phyloP scores from a whole-genome alignment of 1,140 invertebrate species.

The Tetraneura akinire region DNA sequence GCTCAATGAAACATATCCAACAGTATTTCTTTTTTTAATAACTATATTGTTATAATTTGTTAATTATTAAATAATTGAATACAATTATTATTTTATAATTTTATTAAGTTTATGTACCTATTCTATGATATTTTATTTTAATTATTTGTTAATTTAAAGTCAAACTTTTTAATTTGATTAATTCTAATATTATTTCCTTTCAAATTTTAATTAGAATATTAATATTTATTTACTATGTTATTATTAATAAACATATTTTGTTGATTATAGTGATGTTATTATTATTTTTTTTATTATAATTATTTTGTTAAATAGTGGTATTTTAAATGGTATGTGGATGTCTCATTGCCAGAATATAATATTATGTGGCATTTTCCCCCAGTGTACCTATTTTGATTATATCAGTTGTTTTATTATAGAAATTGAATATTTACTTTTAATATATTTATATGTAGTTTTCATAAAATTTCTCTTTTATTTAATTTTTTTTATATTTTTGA shows the following conservation, averaged over 20 bases:
- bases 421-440: too few relatives aligned
- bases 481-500: too few relatives aligned
- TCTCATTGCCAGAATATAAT: too few relatives aligned
- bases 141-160: slow-evolving; percentile 36
- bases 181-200: slow-evolving; percentile 40
- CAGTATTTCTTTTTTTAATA: slow-evolving; percentile 33
- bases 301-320: not conserved
- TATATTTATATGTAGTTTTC: too few relatives aligned
- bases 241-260: slow-evolving; percentile 37
- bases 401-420: too few relatives aligned
- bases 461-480: too few relatives aligned
- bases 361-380: too few relatives aligned
- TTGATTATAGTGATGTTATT: slow-evolving; percentile 9
- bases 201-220: slow-evolving; percentile 41
- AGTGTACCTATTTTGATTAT: too few relatives aligned
- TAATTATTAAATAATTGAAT: slow-evolving; percentile 30
- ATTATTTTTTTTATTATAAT: not conserved
- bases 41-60: slow-evolving; percentile 37
- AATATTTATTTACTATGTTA: slow-evolving; percentile 31
- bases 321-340: too few relatives aligned
- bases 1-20: slow-evolving; percentile 43
- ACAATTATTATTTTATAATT: slow-evolving; percentile 40
- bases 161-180: slow-evolving; percentile 29
- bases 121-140: slow-evolving; percentile 23
- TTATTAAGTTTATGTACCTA: slow-evolving; percentile 43